Conservation (phyloP, 2,797 vertebrate species). For the Falco columbarius region DNA sequence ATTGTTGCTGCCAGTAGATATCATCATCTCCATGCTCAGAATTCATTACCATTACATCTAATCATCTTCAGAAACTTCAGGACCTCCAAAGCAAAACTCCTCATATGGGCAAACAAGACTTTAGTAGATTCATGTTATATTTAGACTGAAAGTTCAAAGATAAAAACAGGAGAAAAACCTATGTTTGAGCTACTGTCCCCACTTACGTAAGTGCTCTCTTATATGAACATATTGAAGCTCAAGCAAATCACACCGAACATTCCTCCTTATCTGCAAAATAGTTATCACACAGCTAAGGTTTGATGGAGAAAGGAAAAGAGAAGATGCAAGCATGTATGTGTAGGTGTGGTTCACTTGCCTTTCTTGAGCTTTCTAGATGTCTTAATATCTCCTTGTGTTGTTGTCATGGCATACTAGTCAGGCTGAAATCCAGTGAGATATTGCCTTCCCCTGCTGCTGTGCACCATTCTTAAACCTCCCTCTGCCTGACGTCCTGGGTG, state of each 20-base stretch:
- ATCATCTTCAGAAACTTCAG: conserved; percentile 35
- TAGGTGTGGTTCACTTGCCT: neutral
- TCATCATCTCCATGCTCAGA: conserved; percentile 36
- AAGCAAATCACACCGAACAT: neutral
- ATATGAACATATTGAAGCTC: neutral
- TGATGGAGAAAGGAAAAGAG: neutral
- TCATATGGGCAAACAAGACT: neutral
- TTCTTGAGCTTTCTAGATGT: neutral
- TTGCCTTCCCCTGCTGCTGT: neutral
- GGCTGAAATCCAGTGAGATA: neutral
- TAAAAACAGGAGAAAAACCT: neutral
- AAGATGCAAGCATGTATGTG: neutral
- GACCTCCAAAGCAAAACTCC: conserved; percentile 22
- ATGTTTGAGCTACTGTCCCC: neutral
- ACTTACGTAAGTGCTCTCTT: neutral
- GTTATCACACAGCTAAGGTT: neutral
- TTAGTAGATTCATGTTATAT: neutral
- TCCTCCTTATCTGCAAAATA: neutral
- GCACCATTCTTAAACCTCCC: neutral
- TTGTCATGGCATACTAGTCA: fast-evolving
- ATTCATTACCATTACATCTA: conserved; percentile 33
- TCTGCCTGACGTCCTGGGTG: neutral
- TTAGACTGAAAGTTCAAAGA: neutral
- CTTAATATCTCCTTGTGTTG: neutral
- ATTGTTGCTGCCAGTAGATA: conserved; percentile 59